Conservation (phyloP, 2,797 vertebrate genomes). For the Megalops cyprinoides region DNA sequence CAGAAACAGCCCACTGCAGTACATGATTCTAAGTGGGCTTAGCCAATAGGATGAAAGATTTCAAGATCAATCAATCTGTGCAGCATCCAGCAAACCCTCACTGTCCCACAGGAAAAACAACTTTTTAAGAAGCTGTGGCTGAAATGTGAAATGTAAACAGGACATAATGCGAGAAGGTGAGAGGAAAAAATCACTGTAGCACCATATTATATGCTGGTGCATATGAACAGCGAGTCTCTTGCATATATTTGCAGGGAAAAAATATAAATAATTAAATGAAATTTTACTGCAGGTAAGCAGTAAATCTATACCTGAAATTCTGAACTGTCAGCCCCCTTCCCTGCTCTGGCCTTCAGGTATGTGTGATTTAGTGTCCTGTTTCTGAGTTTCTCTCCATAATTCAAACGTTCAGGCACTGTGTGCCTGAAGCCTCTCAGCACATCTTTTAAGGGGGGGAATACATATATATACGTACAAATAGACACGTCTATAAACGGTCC, state of each 20-base stretch:
- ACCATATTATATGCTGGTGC: neutral
- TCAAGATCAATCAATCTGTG: conserved; percentile 44
- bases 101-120: too few species aligned
- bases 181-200: neutral
- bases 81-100: conserved; percentile 32
- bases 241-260: neutral
- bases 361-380: neutral
- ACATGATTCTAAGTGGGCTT: too few species aligned
- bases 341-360: neutral
- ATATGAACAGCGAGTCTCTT: neutral
- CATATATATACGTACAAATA: neutral
- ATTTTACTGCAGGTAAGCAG: neutral
- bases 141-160: too few species aligned
- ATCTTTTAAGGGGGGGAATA: neutral
- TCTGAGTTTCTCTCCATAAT: neutral
- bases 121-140: too few species aligned
- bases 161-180: too few species aligned
- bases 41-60: conserved; percentile 31
- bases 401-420: neutral
- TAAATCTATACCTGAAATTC: neutral
- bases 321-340: neutral
- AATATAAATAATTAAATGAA: neutral
- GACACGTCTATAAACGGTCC: neutral
- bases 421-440: neutral
- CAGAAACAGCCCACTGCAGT: too few species aligned